These are phyloP conservation scores for Hartigia nigra DNA, from an alignment of 2,888 invertebrate genomes.

Conservation along the genomic window DNA sequence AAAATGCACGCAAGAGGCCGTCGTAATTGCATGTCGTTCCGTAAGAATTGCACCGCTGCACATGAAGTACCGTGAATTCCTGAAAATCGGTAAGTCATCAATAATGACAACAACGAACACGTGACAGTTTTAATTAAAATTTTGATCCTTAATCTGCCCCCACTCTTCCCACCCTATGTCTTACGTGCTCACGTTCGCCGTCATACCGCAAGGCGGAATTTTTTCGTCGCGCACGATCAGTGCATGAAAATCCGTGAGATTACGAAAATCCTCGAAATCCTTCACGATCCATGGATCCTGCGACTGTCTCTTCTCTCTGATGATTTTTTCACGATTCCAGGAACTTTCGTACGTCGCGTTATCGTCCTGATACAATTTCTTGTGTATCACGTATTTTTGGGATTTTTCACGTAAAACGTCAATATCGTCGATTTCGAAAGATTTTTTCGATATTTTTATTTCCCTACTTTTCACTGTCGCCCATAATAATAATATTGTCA, in stretches of 20 bases:
- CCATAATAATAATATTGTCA: slow-evolving; percentile 15
- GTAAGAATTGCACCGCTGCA: slow-evolving; percentile 44
- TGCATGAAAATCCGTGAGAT: slow-evolving; percentile 38
- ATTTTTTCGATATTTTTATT: not conserved
- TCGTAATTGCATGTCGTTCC: slow-evolving; percentile 36
- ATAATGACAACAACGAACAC: not conserved
- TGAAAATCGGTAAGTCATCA: slow-evolving; percentile 22
- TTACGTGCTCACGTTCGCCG: slow-evolving; percentile 38
- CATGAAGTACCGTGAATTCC: slow-evolving; percentile 43
- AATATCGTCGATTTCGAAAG: not conserved
- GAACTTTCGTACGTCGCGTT: not conserved
- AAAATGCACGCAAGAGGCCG: slow-evolving; percentile 41
- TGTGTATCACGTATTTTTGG: slow-evolving; percentile 2
- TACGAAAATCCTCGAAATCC: slow-evolving; percentile 21
- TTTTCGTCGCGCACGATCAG: slow-evolving; percentile 43
- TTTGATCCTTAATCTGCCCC: not conserved
- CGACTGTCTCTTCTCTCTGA: not conserved
- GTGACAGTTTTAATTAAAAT: not conserved
- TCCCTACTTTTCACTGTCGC: slow-evolving; percentile 4
- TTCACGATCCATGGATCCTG: slow-evolving; percentile 27
- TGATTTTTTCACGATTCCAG: not conserved
- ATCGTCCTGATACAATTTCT: not conserved
- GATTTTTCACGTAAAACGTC: not conserved
- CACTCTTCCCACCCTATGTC: not conserved
- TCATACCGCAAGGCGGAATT: slow-evolving; percentile 33